These are phyloP conservation scores for Trilocha varians DNA, from an alignment of 2,888 invertebrate genomes.

Conservation along the genomic window DNA sequence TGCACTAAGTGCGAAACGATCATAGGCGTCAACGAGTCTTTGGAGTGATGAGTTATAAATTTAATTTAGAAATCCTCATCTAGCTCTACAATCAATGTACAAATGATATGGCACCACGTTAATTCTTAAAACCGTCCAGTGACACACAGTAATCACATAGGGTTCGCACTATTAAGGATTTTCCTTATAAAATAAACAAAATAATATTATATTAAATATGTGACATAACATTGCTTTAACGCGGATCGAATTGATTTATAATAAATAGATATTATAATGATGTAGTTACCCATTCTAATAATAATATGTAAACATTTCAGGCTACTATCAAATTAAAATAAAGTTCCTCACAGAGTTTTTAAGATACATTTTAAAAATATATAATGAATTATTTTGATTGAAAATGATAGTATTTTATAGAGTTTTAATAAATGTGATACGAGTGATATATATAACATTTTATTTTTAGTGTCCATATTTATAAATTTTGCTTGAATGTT, in stretches of 20 bases:
- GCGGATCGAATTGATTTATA: neutral
- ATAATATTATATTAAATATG: neutral
- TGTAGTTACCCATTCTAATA: neutral
- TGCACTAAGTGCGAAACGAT: conserved; percentile 63
- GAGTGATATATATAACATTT: neutral
- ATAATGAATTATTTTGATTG: neutral
- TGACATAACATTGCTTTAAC: neutral
- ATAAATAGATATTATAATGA: neutral
- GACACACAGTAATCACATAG: conserved; percentile 36
- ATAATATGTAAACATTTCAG: neutral
- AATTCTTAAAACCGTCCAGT: conserved; percentile 67
- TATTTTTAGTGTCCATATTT: neutral
- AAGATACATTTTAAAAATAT: neutral
- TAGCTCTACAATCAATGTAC: conserved; percentile 28
- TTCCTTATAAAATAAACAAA: conserved; percentile 2
- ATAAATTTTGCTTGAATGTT: neutral
- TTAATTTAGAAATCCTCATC: conserved; percentile 32
- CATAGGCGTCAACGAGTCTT: conserved; percentile 54
- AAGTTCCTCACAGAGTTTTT: neutral
- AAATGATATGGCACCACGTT: conserved; percentile 42
- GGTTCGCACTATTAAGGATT: conserved; percentile 17
- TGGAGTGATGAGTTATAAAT: conserved; percentile 33
- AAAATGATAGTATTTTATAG: neutral
- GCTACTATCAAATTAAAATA: neutral
- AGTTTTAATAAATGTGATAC: neutral